Evolutionary conservation across 2,888 invertebrate species (phyloP), one percentile per base, ranked within the genome.

Genomic region (Eupsilia transversa): DNA sequence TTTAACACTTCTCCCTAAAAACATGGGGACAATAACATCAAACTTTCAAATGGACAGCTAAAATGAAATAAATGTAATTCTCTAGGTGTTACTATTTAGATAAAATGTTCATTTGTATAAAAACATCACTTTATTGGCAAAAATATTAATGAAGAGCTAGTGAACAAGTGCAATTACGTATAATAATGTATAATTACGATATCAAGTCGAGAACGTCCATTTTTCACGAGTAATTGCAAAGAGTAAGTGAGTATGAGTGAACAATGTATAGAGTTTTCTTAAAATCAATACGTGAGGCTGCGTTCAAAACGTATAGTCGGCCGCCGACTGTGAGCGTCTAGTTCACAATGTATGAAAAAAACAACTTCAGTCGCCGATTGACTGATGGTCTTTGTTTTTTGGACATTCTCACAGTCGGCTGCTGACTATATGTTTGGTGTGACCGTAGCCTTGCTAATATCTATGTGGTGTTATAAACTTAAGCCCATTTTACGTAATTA

Each of bases 91-190:
- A 69, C 69, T 60, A 74, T 72, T 61, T 79, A 86, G 69, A 67
- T 67, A 75, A n/a, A n/a, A n/a, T 78, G 77, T 82, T 83, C 72
- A 89, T 88, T 85, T 89, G 86, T 88, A 87, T 80, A 88, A 86
- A 88, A 86, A 88, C 77, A 83, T 85, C 88, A 84, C 84, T 74
- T 81, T 83, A 90, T 90, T 91, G 90, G 89, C 91, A 90, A 90
- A 88, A 88, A 85, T 88, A 87, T 86, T 78, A 85, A 86, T 85
- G 86, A 89, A 89, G 91, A 93, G 91, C 87, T 87, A 87, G 82
- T 80, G 78, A 92, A 92, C 92, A 96, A 96, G 95, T 96, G 96
- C 95, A 94, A 95, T 95, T 95, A 95, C 93, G 91, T 92, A 91
- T 90, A 91, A 91, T 91, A 90, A 90, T 91, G 86, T 89, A 91